Percentiles rank a stretch among this genome's conserved stretches.
phyloP scores from a whole-genome alignment of 1,140 invertebrate genomes.

The Drosophila burlai region DNA sequence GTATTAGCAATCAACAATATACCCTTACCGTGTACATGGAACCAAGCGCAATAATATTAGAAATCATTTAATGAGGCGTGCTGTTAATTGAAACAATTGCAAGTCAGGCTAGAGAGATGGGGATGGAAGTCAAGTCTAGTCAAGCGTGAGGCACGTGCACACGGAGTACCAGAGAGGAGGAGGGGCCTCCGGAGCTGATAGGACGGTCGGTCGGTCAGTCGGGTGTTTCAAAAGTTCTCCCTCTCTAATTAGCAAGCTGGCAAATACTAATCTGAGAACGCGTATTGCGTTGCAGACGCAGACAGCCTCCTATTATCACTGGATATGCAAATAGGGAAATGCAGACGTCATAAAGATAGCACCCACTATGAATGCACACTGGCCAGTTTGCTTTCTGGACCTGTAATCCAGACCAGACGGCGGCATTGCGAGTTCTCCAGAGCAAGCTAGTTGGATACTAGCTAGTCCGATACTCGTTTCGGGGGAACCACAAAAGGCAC shows the following conservation, averaged over 20 bases:
- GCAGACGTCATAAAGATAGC: conserved; percentile 65
- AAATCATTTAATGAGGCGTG: conserved; percentile 49
- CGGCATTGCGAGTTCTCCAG: not conserved
- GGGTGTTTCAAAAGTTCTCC: not conserved
- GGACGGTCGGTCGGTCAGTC: not conserved
- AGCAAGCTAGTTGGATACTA: conserved; percentile 18
- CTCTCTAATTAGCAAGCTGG: conserved; percentile 41
- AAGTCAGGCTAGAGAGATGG: conserved; percentile 6
- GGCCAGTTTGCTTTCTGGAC: conserved; percentile 6
- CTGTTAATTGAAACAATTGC: conserved; percentile 57
- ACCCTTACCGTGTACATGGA: conserved; percentile 13
- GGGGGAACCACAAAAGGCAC: conserved; percentile 27
- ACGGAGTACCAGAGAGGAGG: not conserved
- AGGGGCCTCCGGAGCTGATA: conserved; percentile 22
- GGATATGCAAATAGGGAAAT: conserved; percentile 38
- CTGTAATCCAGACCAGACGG: conserved; percentile 40
- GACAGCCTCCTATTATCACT: conserved; percentile 23
- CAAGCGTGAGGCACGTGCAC: conserved; percentile 62
- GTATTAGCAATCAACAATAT: conserved; percentile 17
- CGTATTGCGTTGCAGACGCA: conserved; percentile 52
- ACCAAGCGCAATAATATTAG: conserved; percentile 45
- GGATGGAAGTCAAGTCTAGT: not conserved
- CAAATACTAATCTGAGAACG: conserved; percentile 30
- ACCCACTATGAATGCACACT: conserved; percentile 27
- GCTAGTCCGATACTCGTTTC: not conserved